Evolutionary conservation across 2,888 invertebrate species (phyloP).

Genomic region (Hoplodrina ambigua): DNA sequence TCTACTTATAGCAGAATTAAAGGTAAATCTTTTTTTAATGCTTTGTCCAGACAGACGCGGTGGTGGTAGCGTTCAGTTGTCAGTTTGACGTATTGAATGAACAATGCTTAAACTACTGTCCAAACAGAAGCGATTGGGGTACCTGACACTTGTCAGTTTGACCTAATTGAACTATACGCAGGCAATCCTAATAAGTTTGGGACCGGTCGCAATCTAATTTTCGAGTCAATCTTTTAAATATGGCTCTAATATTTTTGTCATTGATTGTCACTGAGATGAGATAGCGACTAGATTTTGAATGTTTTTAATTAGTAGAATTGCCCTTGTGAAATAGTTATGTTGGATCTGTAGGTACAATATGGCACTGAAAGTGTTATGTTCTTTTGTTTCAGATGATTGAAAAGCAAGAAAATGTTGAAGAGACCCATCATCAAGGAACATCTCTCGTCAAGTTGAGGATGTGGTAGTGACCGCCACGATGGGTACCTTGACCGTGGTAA

Average conservation of each 20-base stretch:
- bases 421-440: constrained; percentile 57
- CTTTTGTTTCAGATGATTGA: constrained; percentile 77
- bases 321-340: too few relatives aligned
- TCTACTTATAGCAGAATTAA: not conserved
- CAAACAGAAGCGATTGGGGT: too few relatives aligned
- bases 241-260: too few relatives aligned
- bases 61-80: not conserved
- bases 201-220: too few relatives aligned
- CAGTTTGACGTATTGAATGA: not conserved
- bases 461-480: constrained; percentile 79
- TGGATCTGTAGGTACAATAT: too few relatives aligned
- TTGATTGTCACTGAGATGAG: too few relatives aligned
- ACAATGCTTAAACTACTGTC: not conserved
- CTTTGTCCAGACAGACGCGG: not conserved
- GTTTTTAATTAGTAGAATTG: too few relatives aligned
- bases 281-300: too few relatives aligned
- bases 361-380: not conserved
- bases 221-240: too few relatives aligned
- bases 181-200: too few relatives aligned
- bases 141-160: too few relatives aligned
- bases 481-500: constrained; percentile 79
- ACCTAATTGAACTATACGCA: too few relatives aligned
- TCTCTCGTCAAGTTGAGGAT: constrained; percentile 70
- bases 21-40: not conserved
- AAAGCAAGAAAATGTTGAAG: constrained; percentile 70